Base-by-base conservation (phyloP, 1,140 invertebrate genomes). In the Magallana ariakensis region DNA sequence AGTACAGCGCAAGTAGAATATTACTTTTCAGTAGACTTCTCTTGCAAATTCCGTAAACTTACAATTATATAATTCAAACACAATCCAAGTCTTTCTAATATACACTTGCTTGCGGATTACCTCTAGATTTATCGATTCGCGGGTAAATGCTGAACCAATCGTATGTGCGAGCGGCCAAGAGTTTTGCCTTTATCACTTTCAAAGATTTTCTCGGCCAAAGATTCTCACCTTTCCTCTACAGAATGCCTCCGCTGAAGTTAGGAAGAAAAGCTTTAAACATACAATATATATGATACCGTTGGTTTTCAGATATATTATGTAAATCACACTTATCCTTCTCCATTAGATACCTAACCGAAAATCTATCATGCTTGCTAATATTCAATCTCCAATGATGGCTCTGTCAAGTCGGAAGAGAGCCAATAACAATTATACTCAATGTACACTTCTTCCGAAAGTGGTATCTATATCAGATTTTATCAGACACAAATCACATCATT, bases 381-480 rank as follows among this genome's bases (percentile, higher is more conserved):
- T 75, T 75, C 66, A 26, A 75, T 75, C 66, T 75, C 22, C 22
- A 26, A 75, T 75, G 66, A 75, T 75, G 66, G 22, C 22, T 46
- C 66, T 75, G 66, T 75, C 66, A 75, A 75, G 11, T 13, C 66
- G 66, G 19, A 75, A 75, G 33, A 26, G 33, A 26, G 66, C 22
- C 66, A 75, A 75, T 19, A 75, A 75, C 66, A 75, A 75, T 75
- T 75, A 75, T 22, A 26, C 66, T 75, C 66, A 33, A 26, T 26
- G 19, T 13, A 33, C 15, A 16, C 22, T 33, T 75, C 66, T 75
- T 75, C 66, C 22, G 33, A 75, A 75, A 75, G 22, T 75, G 66
- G 66, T 75, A 11, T 75, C 66, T 75, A 75, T 75, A 33, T 75
- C 66, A 46, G 66, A 26, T 75, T 75, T 75, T 75, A 75, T 75